These are phyloP conservation scores for Rachycentron canadum DNA, from an alignment of 2,797 vertebrate genomes.

Conservation along the genomic window DNA sequence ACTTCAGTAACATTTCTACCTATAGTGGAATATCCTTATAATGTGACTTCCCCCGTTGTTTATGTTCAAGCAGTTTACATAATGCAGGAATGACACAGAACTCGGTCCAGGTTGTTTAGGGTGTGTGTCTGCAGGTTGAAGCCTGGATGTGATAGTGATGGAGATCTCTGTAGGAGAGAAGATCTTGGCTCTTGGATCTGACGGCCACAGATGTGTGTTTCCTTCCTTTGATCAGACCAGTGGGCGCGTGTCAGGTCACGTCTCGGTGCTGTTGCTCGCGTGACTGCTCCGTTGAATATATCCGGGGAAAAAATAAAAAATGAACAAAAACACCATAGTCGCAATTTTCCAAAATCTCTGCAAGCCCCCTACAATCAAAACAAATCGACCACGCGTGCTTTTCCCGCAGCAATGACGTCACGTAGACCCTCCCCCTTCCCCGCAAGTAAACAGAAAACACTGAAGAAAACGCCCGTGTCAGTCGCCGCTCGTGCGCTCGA, in stretches of 20 bases:
- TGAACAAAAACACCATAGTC: background rate
- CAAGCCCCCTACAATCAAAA: constrained; percentile 82
- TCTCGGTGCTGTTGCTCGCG: background rate
- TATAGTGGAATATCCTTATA: background rate
- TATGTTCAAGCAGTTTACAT: background rate
- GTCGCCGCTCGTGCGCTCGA: constrained; percentile 22
- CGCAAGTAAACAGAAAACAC: constrained; percentile 73
- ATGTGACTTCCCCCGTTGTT: background rate
- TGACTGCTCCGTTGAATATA: background rate
- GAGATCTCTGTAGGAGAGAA: constrained; percentile 4
- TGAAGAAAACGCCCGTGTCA: constrained; percentile 51
- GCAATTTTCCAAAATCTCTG: constrained; percentile 10
- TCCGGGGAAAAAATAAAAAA: too few species aligned
- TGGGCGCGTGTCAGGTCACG: constrained; percentile 44
- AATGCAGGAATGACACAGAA: background rate
- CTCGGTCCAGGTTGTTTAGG: background rate
- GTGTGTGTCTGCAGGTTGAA: constrained; percentile 32
- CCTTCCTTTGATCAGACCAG: constrained; percentile 16
- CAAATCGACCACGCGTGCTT: constrained; percentile 87
- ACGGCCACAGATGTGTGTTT: constrained; percentile 27
- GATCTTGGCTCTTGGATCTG: constrained; percentile 25
- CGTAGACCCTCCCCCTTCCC: constrained; percentile 61
- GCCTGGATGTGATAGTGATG: background rate
- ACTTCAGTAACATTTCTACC: background rate
- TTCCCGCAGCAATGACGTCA: constrained; percentile 88